phyloP scores from a whole-genome alignment of 2,113 vertebrate genomes.

The Syrmaticus mikado region DNA sequence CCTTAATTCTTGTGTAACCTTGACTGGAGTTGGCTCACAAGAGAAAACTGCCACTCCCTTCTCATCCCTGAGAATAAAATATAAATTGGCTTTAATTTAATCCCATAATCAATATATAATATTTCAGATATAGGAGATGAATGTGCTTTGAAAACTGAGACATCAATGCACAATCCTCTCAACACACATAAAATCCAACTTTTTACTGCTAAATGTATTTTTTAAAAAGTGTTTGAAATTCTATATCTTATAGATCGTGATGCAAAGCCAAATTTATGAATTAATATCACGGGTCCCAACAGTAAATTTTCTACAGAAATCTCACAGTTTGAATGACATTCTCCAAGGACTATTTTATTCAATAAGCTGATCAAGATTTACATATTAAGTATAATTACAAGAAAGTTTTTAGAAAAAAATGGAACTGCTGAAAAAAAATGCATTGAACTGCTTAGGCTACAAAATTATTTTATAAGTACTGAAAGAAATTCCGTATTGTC shows the following conservation, averaged over 20 bases:
- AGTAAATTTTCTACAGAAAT: not conserved
- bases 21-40: not conserved
- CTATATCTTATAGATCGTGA: not conserved
- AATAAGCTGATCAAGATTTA: not conserved
- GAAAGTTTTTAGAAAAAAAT: not conserved
- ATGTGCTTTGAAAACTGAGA: not conserved
- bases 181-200: not conserved
- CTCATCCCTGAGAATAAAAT: not conserved
- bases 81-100: not conserved
- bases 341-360: not conserved
- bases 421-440: not conserved
- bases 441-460: not conserved
- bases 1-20: not conserved
- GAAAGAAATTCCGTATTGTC: not conserved
- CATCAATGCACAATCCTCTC: not conserved
- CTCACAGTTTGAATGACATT: not conserved
- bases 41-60: not conserved
- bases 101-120: not conserved
- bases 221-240: not conserved
- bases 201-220: not conserved
- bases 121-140: not conserved
- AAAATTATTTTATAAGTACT: constrained; percentile 8
- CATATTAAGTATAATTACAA: not conserved
- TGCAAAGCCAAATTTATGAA: not conserved
- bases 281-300: not conserved